phyloP scores from a whole-genome alignment of 1,140 invertebrate genomes.

The Anastrepha ludens region DNA sequence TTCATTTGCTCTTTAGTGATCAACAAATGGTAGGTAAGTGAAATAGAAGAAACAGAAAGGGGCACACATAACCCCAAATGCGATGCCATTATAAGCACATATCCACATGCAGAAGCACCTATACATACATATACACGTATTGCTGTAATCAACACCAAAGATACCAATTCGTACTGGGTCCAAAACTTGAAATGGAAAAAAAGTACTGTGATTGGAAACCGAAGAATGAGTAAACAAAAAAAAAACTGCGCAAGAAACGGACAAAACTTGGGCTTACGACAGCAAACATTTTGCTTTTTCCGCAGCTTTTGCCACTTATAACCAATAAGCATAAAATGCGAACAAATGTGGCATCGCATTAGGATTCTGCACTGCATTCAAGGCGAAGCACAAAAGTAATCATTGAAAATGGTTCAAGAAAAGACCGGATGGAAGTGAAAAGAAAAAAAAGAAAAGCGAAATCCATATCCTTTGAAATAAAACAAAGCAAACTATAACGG shows the following conservation, averaged over 20 bases:
- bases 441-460: not conserved
- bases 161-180: not conserved
- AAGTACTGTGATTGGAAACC: not conserved
- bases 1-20: no score
- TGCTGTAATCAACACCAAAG: not conserved
- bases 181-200: not conserved
- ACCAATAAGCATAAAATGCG: slow-evolving; percentile 33
- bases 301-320: not conserved
- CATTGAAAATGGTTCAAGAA: not conserved
- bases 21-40: not conserved
- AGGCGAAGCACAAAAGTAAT: not conserved
- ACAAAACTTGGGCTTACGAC: not conserved
- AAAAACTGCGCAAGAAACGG: not conserved
- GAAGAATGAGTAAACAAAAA: not conserved
- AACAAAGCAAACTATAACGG: not conserved
- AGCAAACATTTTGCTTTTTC: not conserved
- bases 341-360: not conserved
- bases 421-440: not conserved
- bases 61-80: not conserved
- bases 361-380: not conserved
- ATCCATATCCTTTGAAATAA: not conserved
- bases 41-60: not conserved
- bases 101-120: not conserved
- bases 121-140: not conserved
- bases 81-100: not conserved